These are phyloP conservation scores for Pan troglodytes DNA, from an alignment of 2,113 vertebrate species.

Conservation along the genomic window NHGRI_mPanTro3-v2.1_pri NC_072403.2:134464001-134464500, in stretches of 20 bases:
- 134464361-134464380: neutral
- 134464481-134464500: neutral
- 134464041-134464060: neutral
- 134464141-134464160: neutral
- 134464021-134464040: neutral
- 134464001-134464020: neutral
- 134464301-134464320: neutral
- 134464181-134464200: neutral
- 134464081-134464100: neutral
- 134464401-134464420: neutral
- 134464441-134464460: neutral
- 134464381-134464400: neutral
- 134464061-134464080: neutral
- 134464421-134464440: constrained; percentile 5
- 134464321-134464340: neutral
- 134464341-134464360: neutral
- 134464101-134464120: neutral
- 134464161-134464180: neutral
- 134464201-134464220: neutral
- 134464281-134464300: neutral
- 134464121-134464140: neutral
- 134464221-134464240: neutral
- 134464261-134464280: neutral
- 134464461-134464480: neutral
- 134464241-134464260: neutral